Percentiles rank a stretch among this genome's conserved stretches.
phyloP scores from a whole-genome alignment of 1,140 invertebrate genomes.

The Popillia japonica region DNA sequence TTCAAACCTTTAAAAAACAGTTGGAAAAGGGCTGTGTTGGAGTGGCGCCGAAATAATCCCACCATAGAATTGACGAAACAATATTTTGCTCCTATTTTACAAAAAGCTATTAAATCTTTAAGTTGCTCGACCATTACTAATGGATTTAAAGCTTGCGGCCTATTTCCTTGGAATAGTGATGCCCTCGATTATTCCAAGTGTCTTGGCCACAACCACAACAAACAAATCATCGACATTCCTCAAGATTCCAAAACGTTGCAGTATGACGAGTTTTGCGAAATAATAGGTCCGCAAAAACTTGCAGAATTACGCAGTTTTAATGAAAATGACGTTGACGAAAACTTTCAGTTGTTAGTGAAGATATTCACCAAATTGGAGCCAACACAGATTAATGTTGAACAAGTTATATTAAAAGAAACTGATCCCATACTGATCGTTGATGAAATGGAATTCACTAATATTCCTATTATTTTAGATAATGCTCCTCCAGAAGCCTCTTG shows the following conservation, averaged over 20 bases:
- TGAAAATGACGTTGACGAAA: conserved; percentile 15
- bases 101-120: conserved; percentile 43
- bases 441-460: not conserved
- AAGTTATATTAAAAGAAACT: not conserved
- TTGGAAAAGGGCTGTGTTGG: conserved; percentile 52
- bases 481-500: too few species aligned
- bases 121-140: conserved; percentile 45
- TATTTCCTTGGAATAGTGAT: conserved; percentile 46
- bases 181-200: conserved; percentile 49
- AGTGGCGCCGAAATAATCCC: conserved; percentile 45
- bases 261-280: conserved; percentile 8
- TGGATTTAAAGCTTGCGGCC: conserved; percentile 47
- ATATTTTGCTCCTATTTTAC: conserved; percentile 50
- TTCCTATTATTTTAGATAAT: too few species aligned
- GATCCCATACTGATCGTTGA: not conserved
- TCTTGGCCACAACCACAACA: conserved; percentile 39
- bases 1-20: conserved; percentile 55
- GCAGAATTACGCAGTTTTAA: not conserved
- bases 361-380: not conserved
- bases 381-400: not conserved
- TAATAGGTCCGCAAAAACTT: conserved; percentile 16
- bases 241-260: not conserved
- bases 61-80: conserved; percentile 43
- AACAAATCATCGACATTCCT: not conserved
- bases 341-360: not conserved